A percentile compares a stretch with the other conserved stretches of the same genome.
These are phyloP conservation scores for Buteo buteo DNA, from an alignment of 2,113 vertebrate genomes.

Conservation along the genomic window DNA sequence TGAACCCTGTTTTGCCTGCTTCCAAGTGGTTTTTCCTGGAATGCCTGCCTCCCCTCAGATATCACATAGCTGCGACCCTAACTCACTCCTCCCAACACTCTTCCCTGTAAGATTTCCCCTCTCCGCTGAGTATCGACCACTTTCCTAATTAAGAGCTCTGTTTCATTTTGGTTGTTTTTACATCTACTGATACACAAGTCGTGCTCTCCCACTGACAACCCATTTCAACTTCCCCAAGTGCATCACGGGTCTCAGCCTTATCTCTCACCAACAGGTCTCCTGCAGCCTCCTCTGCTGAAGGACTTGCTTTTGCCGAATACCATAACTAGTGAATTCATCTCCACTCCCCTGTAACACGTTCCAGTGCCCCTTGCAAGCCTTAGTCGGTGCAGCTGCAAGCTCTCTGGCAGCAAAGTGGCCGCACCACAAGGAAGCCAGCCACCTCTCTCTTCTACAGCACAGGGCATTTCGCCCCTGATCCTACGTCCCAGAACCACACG, in stretches of 20 bases:
- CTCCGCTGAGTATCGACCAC: neutral
- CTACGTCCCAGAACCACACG: neutral
- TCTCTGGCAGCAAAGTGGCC: accelerated
- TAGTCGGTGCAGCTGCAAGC: accelerated
- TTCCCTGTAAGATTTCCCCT: neutral
- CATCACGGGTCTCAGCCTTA: neutral
- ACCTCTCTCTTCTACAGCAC: neutral
- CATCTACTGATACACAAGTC: neutral
- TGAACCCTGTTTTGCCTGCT: neutral
- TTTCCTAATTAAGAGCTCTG: neutral
- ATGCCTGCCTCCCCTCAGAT: neutral
- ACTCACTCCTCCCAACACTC: neutral
- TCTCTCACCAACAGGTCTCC: neutral
- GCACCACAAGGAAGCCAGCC: neutral
- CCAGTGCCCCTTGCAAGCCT: neutral
- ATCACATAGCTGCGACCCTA: neutral
- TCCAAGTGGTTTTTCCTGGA: neutral
- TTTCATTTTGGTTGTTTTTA: neutral
- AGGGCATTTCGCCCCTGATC: neutral
- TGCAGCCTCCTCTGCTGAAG: neutral
- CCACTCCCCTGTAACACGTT: neutral
- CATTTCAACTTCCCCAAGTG: neutral
- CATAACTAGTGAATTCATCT: neutral
- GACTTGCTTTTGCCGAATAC: neutral
- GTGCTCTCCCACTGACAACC: neutral